Base-by-base conservation (phyloP, 2,888 invertebrate species). In the Dicranocentrus wangi region DNA sequence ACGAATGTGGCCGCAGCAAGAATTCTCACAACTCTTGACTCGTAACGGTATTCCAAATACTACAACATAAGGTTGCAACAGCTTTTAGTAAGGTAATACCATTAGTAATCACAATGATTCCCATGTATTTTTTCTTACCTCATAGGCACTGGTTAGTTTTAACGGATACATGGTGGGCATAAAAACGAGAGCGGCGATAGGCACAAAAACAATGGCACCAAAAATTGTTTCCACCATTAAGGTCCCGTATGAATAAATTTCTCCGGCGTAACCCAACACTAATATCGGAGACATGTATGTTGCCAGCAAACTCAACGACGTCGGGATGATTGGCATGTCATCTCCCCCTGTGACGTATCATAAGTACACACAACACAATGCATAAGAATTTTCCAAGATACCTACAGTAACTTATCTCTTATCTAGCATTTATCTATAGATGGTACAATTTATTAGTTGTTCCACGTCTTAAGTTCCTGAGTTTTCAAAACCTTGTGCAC, bases 201-300 rank as follows among this genome's bases (percentile, higher is more conserved):
- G 55, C 7, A 55, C 23, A 19, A 55, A 19, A 10, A 21, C 55
- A 5, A 55, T 55, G 21, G n/a, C 19, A 23, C 7, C 55, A 21
- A 55, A 19, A 1, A 21, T 55, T 5, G n/a, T 21, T 7, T 15
- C 19, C 7, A 55, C 7, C 21, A 23, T 10, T 21, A 15, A 23
- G 10, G 23, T 23, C 21, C 55, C 55, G 15, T 21, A 55, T 55
- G 21, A 7, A 21, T 55, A 55, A 55, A 55, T 7, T 55, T 55
- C 55, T 1, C 21, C 55, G 21, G 55, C 13, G 15, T 47, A 47
- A 1, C 88, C 88, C 87, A 86, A 65, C 8, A 85, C 85, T 51
- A 85, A 61, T 21, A 85, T 85, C 1, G 85, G 85, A 2, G 82
- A 83, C 81, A 86, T 85, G 60, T 85, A 85, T 5, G 85, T 86